Evolutionary conservation across 2,888 invertebrate species (phyloP).

Genomic region (Stegophylla sp.): DNA sequence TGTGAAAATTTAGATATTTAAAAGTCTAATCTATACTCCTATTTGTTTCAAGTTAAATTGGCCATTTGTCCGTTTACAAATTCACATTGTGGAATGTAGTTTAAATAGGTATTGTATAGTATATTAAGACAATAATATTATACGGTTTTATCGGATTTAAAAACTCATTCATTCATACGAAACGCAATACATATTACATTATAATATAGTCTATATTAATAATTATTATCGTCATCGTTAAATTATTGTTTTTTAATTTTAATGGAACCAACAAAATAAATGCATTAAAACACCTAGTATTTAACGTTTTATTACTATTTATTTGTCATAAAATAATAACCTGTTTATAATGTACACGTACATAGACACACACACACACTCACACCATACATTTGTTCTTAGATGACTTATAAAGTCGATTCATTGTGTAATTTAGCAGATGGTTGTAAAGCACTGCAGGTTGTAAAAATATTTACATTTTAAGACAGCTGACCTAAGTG

Average conservation of each 20-base stretch:
- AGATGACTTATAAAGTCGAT: constrained; percentile 22
- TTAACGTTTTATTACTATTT: neutral
- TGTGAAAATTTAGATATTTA: too few species aligned
- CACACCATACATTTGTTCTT: neutral
- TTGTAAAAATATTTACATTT: constrained; percentile 25
- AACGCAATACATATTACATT: neutral
- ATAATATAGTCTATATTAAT: neutral
- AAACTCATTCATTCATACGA: neutral
- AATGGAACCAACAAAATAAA: constrained; percentile 9
- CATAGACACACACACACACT: too few species aligned
- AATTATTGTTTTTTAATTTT: constrained; percentile 1
- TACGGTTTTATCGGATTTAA: neutral
- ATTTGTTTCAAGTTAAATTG: too few species aligned
- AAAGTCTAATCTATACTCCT: too few species aligned
- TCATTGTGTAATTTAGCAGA: constrained; percentile 15
- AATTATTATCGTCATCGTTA: neutral
- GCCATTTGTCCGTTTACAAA: too few species aligned
- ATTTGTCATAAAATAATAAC: neutral
- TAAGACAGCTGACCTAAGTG: constrained; percentile 4
- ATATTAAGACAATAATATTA: neutral
- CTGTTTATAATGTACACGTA: neutral
- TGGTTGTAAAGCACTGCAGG: constrained; percentile 7
- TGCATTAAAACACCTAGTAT: neutral
- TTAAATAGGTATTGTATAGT: too few species aligned
- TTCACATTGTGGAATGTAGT: too few species aligned